Conservation (phyloP, 2,113 vertebrate species). For the Laterallus jamaicensis region DNA sequence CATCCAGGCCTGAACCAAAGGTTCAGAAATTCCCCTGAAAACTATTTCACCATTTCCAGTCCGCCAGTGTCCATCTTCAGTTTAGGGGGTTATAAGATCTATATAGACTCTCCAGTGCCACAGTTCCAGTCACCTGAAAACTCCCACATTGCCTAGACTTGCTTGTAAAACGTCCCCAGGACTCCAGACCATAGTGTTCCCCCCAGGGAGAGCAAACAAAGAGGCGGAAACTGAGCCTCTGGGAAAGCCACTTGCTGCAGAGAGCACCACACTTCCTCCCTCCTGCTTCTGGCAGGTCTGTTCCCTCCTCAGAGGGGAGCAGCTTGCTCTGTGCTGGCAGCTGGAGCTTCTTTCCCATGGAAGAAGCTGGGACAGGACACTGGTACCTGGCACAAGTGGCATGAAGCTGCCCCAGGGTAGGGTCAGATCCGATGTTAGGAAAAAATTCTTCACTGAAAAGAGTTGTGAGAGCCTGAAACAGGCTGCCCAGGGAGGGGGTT, state of each 20-base stretch:
- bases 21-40: neutral
- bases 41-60: neutral
- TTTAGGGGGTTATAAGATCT: neutral
- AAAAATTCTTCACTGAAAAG: too few relatives aligned
- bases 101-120: neutral
- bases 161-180: neutral
- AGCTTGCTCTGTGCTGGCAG: neutral
- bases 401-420: too few relatives aligned
- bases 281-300: neutral
- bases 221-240: neutral
- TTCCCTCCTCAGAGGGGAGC: neutral
- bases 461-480: too few relatives aligned
- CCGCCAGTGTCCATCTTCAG: rapidly evolving
- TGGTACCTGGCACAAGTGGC: neutral
- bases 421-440: too few relatives aligned
- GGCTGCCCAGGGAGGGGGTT: too few relatives aligned
- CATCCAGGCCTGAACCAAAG: neutral
- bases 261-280: neutral
- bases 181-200: neutral
- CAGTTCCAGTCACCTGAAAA: neutral
- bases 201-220: neutral
- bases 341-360: neutral
- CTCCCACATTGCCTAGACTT: neutral
- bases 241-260: rapidly evolving
- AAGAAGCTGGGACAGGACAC: rapidly evolving